phyloP scores from a whole-genome alignment of 2,888 invertebrate species.

The Polydrusus pterygomalis region DNA sequence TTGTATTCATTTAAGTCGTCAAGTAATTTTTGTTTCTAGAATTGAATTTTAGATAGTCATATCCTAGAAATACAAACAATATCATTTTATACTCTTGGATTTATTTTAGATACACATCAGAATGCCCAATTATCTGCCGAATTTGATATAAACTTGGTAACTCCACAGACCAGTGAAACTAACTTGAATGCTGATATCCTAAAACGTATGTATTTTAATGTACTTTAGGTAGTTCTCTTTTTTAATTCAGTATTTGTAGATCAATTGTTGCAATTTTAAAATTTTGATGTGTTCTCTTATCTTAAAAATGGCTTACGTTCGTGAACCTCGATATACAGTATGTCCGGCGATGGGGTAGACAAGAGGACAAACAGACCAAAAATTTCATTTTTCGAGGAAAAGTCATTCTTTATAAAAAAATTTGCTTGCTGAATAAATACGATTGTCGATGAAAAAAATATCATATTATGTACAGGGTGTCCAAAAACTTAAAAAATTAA shows the following conservation, averaged over 20 bases:
- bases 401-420: too few relatives aligned
- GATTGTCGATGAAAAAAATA: too few relatives aligned
- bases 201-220: background rate
- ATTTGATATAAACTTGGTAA: background rate
- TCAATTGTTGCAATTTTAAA: slow-evolving; percentile 1
- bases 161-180: background rate
- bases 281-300: slow-evolving; percentile 1
- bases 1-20: slow-evolving; percentile 1
- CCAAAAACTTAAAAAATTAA: too few relatives aligned
- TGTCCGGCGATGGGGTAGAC: slow-evolving; percentile 1
- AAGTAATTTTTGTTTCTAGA: slow-evolving; percentile 1
- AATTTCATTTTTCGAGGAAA: too few relatives aligned
- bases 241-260: slow-evolving; percentile 1
- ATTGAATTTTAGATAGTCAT: slow-evolving; percentile 1
- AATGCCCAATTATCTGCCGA: slow-evolving; percentile 1
- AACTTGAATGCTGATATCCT: background rate
- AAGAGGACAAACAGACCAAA: too few relatives aligned
- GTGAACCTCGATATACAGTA: background rate
- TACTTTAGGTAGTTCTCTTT: slow-evolving; percentile 1
- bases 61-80: slow-evolving; percentile 1
- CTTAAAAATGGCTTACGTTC: background rate
- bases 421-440: too few relatives aligned
- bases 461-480: too few relatives aligned
- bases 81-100: slow-evolving; percentile 1
- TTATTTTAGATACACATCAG: slow-evolving; percentile 1